phyloP scores from a whole-genome alignment of 2,113 vertebrate species.

The Ochotona curzoniae region DNA sequence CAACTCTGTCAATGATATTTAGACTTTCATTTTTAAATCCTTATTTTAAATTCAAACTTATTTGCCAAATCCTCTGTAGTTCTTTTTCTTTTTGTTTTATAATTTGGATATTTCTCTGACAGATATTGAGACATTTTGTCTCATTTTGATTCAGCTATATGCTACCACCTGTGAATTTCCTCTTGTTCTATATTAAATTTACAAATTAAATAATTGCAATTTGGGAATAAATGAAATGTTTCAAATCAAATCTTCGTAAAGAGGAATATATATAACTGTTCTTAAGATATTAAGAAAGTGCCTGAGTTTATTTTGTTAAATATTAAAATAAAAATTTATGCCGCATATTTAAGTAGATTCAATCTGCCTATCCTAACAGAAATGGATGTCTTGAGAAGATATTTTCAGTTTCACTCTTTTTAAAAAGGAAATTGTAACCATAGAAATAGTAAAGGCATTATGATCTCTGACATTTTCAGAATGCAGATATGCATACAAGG shows the following conservation, averaged over 20 bases:
- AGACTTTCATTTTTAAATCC: not conserved
- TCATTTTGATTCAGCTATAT: not conserved
- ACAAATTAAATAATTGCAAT: not conserved
- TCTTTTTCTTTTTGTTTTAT: not conserved
- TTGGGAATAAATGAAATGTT: not conserved
- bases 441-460: not conserved
- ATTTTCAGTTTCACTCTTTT: not conserved
- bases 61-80: not conserved
- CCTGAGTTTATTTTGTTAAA: not conserved
- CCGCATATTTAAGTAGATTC: not conserved
- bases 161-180: not conserved
- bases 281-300: not conserved
- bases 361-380: not conserved
- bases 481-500: not conserved
- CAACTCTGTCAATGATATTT: not conserved
- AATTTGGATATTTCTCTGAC: not conserved
- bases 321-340: not conserved
- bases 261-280: not conserved
- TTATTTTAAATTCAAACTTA: not conserved
- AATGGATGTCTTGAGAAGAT: not conserved
- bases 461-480: too few species aligned
- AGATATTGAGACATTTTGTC: not conserved
- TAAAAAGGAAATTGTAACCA: not conserved
- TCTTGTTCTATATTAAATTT: not conserved
- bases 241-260: not conserved